Percentiles rank a stretch among this genome's conserved stretches.
Conservation (phyloP, 2,888 invertebrate genomes). For the Odontocerum albicorne region DNA sequence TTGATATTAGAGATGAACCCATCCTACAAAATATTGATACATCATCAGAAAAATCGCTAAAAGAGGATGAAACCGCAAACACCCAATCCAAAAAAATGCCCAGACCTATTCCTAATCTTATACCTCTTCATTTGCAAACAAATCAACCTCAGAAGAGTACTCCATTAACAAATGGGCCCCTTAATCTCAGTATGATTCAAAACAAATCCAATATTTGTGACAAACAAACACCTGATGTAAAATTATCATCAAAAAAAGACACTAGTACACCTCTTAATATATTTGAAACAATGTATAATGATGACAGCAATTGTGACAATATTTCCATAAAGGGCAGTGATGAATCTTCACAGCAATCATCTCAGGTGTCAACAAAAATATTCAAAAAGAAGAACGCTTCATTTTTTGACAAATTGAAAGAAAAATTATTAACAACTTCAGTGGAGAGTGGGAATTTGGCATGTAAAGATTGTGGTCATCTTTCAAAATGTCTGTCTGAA, state of each 20-base stretch:
- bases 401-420: slow-evolving; percentile 81
- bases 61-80: neutral
- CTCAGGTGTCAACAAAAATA: slow-evolving; percentile 38
- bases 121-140: slow-evolving; percentile 63
- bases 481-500: slow-evolving; percentile 80
- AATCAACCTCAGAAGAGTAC: slow-evolving; percentile 45
- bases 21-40: too few relatives aligned
- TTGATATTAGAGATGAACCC: neutral
- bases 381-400: slow-evolving; percentile 71
- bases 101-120: slow-evolving; percentile 74
- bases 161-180: slow-evolving; percentile 48
- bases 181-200: slow-evolving; percentile 40
- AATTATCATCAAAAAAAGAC: too few relatives aligned
- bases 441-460: slow-evolving; percentile 66
- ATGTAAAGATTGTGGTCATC: slow-evolving; percentile 72
- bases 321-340: slow-evolving; percentile 27
- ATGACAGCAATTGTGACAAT: slow-evolving; percentile 24
- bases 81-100: slow-evolving; percentile 45
- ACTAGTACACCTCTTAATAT: slow-evolving; percentile 1
- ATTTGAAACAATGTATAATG: slow-evolving; percentile 20
- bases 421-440: slow-evolving; percentile 67
- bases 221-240: slow-evolving; percentile 30
- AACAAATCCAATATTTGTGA: slow-evolving; percentile 15
- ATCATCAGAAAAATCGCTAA: slow-evolving; percentile 2
- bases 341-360: slow-evolving; percentile 32